Evolutionary conservation across 2,113 vertebrate species (phyloP), one percentile per base, ranked within the genome.

Genomic region (Pollimyrus isidori): DNA sequence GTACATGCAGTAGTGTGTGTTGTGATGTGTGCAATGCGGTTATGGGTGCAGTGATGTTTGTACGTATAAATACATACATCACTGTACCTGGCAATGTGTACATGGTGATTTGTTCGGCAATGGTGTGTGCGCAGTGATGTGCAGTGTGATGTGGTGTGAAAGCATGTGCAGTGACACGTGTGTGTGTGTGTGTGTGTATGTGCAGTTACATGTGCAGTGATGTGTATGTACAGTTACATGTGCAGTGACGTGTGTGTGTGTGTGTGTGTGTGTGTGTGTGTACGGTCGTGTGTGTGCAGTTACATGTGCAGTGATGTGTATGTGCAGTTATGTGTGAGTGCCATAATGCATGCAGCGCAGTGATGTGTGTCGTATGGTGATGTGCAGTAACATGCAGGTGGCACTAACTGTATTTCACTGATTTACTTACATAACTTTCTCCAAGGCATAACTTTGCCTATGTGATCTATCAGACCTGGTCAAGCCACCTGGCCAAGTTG

Each of bases 361-460:
- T n/a, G 23, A 26, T n/a, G 58, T 58, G 56, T 86, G 46, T 21
- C 19, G 21, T 21, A 56, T 86, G 46, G 46, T 35, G 45, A 83
- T 21, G 15, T 42, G 19, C 11, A 35, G n/a, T 62, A 15, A 48
- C 7, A 45, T 85, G 46, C 9, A 30, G 50, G 58, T 26, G 39
- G 46, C 80, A 86, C 46, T 73, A 73, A 91, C 87, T 50, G 58
- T 49, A 19, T 89, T 52, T 17, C 30, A 58, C n/a, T 42, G 26
- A 90, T 92, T 89, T 90, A 53, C 84, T 91, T 87, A 89, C 92
- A 88, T 92, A 91, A 91, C n/a, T n/a, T n/a, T n/a, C n/a, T n/a
- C n/a, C n/a, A n/a, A 89, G 93, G 89, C 90, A 80, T 93, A 93
- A 93, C 89, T 19, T 87, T 76, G 86, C 30, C 90, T 92, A 89